A percentile compares a stretch with the other conserved stretches of the same genome.
phyloP scores from a whole-genome alignment of 2,113 vertebrate genomes.

The Salvelinus fontinalis region DNA sequence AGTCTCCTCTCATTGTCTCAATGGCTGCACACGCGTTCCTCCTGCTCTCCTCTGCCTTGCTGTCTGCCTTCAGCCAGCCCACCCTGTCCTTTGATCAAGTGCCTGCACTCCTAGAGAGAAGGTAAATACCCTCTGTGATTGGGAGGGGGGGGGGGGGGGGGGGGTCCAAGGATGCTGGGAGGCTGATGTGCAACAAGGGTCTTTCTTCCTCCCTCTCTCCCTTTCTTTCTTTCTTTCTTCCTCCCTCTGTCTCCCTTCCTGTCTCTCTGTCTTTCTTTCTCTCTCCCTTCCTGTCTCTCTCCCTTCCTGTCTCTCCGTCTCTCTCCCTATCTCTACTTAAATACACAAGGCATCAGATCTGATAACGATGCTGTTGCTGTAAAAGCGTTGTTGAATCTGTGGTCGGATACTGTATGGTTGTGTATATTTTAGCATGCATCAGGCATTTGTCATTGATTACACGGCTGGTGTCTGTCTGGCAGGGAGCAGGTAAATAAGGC shows the following conservation, averaged over 20 bases:
- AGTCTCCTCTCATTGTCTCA: constrained; percentile 76
- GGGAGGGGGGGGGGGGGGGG: constrained; percentile 16
- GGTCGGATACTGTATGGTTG: neutral
- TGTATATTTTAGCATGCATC: constrained; percentile 45
- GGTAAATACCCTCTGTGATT: constrained; percentile 56
- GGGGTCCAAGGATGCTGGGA: constrained; percentile 55
- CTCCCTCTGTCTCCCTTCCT: too few species aligned
- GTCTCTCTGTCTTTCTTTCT: too few species aligned
- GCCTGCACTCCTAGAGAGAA: constrained; percentile 78
- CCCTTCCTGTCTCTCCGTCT: too few species aligned
- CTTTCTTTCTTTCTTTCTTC: neutral
- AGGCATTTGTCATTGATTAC: constrained; percentile 68
- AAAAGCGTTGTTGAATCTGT: constrained; percentile 49
- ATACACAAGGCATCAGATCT: too few species aligned
- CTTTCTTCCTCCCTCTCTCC: neutral
- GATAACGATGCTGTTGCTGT: constrained; percentile 62
- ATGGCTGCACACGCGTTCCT: constrained; percentile 78
- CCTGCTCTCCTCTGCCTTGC: constrained; percentile 62
- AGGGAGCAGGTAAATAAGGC: constrained; percentile 16
- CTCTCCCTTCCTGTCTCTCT: constrained; percentile 11
- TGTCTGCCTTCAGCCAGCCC: constrained; percentile 63
- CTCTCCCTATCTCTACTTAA: neutral
- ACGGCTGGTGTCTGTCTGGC: constrained; percentile 41
- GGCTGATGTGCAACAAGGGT: constrained; percentile 55
- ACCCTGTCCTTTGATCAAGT: constrained; percentile 70